Base-by-base conservation (phyloP, 1,140 invertebrate genomes). In the Paralvinella palmiformis region DNA sequence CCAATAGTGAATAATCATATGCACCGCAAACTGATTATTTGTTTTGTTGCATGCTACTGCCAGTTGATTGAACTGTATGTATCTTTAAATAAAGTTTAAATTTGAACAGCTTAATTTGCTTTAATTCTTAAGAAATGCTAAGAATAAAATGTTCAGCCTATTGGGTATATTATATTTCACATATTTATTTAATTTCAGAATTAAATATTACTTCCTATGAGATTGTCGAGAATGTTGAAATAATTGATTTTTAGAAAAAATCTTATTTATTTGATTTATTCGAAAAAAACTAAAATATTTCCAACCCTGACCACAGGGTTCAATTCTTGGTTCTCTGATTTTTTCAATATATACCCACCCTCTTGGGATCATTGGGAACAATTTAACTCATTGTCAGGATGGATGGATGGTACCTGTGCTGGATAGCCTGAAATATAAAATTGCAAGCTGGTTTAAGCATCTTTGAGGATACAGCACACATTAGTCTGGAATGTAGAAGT, bases 131-230 rank as follows among this genome's bases (percentile, higher is more conserved):
- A 48, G 44, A 48, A 48, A 48, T 2, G 44, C 10, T 48, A 48
- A 2, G 44, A 48, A 48, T 10, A 10, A 48, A 48, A 48, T 48
- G 44, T 48, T 48, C 44, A 10, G 29, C 31, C 35, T 24, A 57
- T 55, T 55, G 45, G 29, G 24, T 4, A 59, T 62, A 22, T 58
- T 27, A 41, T 27, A 36, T 27, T 4, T 15, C 4, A 59, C 29
- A 59, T 59, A 59, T 32, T 36, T 59, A 59, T 5, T n/a, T 41
- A 59, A 20, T n/a, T 27, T 22, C 17, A 2, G 31, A 59, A 20
- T 13, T 32, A 59, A 24, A 59, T 5, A 59, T 48, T 48, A 33
- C 20, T 22, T 2, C 6, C n/a, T 35, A 37, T 59, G n/a, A n/a
- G 2, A 33, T 36, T 20, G 20, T 41, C 17, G 2, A 59, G 36